Base-by-base conservation (phyloP, 2,888 invertebrate genomes). In the Aproaerema taeniolella region DNA sequence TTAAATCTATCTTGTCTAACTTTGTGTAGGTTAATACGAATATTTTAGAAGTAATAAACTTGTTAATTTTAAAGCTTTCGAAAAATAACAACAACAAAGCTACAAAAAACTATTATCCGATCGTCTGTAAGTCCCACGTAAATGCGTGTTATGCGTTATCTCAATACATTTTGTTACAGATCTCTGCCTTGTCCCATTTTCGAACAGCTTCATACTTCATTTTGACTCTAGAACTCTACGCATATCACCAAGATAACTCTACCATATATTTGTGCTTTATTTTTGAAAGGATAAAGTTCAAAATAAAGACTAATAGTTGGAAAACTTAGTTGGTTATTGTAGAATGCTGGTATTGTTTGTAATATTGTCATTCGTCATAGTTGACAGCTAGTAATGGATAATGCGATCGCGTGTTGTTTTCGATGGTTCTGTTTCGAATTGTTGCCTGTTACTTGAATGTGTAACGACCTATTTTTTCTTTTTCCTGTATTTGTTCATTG, bases 281-380 rank as follows among this genome's bases (percentile, higher is more conserved):
- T n/a, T n/a, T n/a, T n/a, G n/a, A n/a, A n/a, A n/a, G n/a, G n/a
- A n/a, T n/a, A n/a, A n/a, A n/a, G n/a, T n/a, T n/a, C n/a, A n/a
- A n/a, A n/a, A n/a, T n/a, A n/a, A n/a, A n/a, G n/a, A n/a, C n/a
- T n/a, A n/a, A n/a, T n/a, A 9, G 8, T 13, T 34, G 1, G 15
- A 1, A 2, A 5, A 42, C 42, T 46, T 50, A 50, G 45, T 57
- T 59, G 52, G 61, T 62, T 70, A 70, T 72, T 20, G 20, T 35
- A 28, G 26, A 16, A 35, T 35, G 35, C 35, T 35, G 28, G 35
- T 16, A 35, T 67, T 58, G 63, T 62, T 57, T 35, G 61, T 73
- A 71, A 72, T 76, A 68, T 64, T 62, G 68, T 69, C 72, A 77
- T 78, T 70, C 68, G 71, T 80, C 73, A 77, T 63, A 49, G 63